A percentile compares a stretch with the other conserved stretches of the same genome.
Evolutionary conservation across 2,113 vertebrate genomes (phyloP).

Genomic region (Cololabis saira): DNA sequence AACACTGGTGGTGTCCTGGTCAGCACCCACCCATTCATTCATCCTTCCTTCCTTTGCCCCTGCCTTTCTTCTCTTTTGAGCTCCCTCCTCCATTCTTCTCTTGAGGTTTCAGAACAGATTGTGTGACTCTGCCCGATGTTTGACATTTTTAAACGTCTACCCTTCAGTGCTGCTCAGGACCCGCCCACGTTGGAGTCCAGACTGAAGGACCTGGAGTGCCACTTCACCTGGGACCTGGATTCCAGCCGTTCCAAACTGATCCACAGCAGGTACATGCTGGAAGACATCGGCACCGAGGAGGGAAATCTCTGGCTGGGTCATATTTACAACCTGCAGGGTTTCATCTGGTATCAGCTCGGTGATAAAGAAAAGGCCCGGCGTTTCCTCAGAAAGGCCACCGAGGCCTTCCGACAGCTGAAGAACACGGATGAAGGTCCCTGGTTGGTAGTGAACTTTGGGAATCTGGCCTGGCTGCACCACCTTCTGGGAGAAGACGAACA

Average conservation of each 20-base stretch:
- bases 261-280: conserved; percentile 3
- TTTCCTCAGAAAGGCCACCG: conserved; percentile 33
- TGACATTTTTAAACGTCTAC: background rate
- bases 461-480: conserved; percentile 67
- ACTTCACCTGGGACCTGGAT: conserved; percentile 62
- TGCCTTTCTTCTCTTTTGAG: background rate
- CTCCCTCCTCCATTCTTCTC: background rate
- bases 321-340: conserved; percentile 60
- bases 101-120: background rate
- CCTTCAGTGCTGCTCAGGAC: conserved; percentile 38
- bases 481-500: conserved; percentile 21
- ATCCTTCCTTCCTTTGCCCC: background rate
- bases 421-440: conserved; percentile 55
- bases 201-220: conserved; percentile 56
- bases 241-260: background rate
- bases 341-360: conserved; percentile 29
- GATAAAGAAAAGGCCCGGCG: background rate
- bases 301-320: conserved; percentile 55
- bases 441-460: conserved; percentile 60
- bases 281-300: conserved; percentile 35
- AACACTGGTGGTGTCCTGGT: too few species aligned
- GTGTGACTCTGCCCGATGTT: background rate
- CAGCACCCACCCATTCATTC: background rate
- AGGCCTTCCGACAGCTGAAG: conserved; percentile 40
- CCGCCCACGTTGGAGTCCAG: background rate